A percentile compares a stretch with the other conserved stretches of the same genome.
Conservation (phyloP, 2,113 vertebrate genomes). For the Xenopus laevis region DNA sequence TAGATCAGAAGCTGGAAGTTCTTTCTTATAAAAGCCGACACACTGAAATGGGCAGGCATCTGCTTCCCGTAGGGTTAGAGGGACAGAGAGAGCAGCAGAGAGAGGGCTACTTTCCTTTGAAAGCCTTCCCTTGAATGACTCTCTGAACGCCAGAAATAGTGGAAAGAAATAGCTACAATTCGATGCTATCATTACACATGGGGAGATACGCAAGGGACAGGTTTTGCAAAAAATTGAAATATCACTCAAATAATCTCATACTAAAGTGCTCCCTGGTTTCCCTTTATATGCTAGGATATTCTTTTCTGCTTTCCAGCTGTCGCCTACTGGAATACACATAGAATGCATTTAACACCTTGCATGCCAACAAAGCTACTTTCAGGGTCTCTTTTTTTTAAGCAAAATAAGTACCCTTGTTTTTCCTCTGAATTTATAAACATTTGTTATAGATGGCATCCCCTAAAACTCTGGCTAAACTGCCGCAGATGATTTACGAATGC, state of each 20-base stretch:
- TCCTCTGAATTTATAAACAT: no score
- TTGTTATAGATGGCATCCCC: no score
- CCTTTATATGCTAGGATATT: conserved; percentile 10
- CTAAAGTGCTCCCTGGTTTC: conserved; percentile 25
- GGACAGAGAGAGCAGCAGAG: conserved; percentile 25
- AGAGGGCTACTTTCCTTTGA: conserved; percentile 18
- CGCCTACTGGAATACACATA: background rate
- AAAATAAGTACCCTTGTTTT: no score
- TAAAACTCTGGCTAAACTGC: no score
- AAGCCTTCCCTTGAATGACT: conserved; percentile 35
- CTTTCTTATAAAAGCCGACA: conserved; percentile 34
- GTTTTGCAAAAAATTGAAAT: conserved; percentile 29
- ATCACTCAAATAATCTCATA: conserved; percentile 36
- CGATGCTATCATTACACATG: conserved; percentile 26
- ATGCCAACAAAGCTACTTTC: no score
- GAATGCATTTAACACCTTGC: no score
- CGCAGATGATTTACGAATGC: no score
- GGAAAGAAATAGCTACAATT: conserved; percentile 34
- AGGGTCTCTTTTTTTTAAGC: no score
- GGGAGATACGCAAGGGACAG: conserved; percentile 14
- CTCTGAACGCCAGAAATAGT: conserved; percentile 17
- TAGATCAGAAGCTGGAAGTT: conserved; percentile 37
- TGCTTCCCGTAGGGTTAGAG: conserved; percentile 41
- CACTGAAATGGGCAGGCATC: conserved; percentile 32
- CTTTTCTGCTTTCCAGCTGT: conserved; percentile 18